phyloP scores from a whole-genome alignment of 2,113 vertebrate genomes.

The Tupaia tana region DNA sequence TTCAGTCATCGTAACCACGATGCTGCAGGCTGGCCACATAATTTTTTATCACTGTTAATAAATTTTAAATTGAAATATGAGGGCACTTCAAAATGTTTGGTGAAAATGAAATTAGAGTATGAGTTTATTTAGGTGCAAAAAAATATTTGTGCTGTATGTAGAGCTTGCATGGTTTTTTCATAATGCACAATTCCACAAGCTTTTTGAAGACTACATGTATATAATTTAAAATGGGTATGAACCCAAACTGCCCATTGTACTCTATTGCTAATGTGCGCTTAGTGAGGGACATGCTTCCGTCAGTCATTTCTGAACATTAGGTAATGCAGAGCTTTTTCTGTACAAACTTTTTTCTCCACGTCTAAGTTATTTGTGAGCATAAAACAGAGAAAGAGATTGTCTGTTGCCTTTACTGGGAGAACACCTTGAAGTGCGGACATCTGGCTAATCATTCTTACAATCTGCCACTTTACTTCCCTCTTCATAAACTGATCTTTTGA shows the following conservation, averaged over 20 bases:
- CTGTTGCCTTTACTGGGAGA: slow-evolving; percentile 25
- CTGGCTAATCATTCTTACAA: slow-evolving; percentile 71
- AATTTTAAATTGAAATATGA: neutral
- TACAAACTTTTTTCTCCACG: neutral
- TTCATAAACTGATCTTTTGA: slow-evolving; percentile 74
- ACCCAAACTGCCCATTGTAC: neutral
- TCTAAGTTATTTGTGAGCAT: neutral
- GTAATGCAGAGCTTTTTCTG: neutral
- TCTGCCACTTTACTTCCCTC: slow-evolving; percentile 67
- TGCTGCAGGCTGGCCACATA: neutral
- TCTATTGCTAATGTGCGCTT: neutral
- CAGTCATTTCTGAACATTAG: neutral
- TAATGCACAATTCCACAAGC: too few relatives aligned
- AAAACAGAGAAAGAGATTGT: neutral
- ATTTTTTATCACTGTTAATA: neutral
- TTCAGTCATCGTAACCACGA: too few relatives aligned
- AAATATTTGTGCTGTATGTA: too few relatives aligned
- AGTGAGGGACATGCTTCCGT: accelerated
- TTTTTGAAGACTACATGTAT: too few relatives aligned
- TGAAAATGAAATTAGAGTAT: too few relatives aligned
- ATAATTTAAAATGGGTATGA: neutral
- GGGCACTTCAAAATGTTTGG: too few relatives aligned
- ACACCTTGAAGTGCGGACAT: slow-evolving; percentile 65
- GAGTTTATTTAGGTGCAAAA: too few relatives aligned
- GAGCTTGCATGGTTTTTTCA: too few relatives aligned